A percentile compares a stretch with the other conserved stretches of the same genome.
Conservation (phyloP, 2,888 invertebrate genomes). For the Magallana nippona region DNA sequence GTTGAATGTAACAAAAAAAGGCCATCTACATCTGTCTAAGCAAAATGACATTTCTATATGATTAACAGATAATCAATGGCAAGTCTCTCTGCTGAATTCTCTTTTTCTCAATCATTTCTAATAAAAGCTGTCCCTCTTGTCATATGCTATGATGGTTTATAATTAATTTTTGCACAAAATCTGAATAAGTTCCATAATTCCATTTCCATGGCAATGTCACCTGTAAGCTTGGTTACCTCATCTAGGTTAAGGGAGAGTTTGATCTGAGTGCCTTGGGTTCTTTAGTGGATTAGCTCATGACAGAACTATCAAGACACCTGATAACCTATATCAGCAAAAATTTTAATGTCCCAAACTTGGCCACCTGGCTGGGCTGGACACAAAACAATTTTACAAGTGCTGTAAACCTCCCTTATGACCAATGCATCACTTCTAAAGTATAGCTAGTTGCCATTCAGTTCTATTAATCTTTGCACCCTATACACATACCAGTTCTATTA, state of each 20-base stretch:
- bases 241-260: conserved; percentile 23
- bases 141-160: not conserved
- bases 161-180: conserved; percentile 15
- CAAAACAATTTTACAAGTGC: conserved; percentile 13
- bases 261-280: not conserved
- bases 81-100: not conserved
- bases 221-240: conserved; percentile 10
- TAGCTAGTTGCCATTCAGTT: not conserved
- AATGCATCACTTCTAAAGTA: not conserved
- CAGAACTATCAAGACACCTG: conserved; percentile 31
- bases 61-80: not conserved
- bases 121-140: not conserved
- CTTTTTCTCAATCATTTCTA: conserved; percentile 20
- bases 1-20: conserved; percentile 19
- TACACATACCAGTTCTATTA: not conserved
- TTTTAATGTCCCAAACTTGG: conserved; percentile 24
- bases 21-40: conserved; percentile 21
- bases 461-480: not conserved
- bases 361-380: conserved; percentile 27
- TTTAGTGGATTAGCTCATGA: conserved; percentile 24
- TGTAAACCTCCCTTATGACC: not conserved
- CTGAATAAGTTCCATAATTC: not conserved
- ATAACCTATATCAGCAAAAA: conserved; percentile 24
- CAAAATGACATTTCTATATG: not conserved
- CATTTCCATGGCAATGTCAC: conserved; percentile 18